Evolutionary conservation across 2,797 vertebrate genomes (phyloP).

Genomic region (Gymnoscopelus braueri): DNA sequence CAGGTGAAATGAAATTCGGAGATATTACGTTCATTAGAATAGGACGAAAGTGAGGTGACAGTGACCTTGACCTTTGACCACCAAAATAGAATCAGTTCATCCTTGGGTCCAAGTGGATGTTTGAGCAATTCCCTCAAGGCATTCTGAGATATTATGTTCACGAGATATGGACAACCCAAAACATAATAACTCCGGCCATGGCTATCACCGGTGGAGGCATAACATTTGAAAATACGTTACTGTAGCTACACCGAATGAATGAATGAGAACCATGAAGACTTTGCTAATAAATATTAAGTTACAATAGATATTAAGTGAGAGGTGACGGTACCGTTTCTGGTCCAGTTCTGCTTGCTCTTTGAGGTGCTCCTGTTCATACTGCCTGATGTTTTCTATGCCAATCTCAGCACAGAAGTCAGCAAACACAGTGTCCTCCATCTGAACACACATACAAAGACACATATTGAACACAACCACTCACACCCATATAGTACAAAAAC

Average conservation of each 20-base stretch:
- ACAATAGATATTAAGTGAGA: neutral
- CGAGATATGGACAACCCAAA: neutral
- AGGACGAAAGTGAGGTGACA: too few species aligned
- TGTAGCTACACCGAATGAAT: too few species aligned
- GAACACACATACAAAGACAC: conserved; percentile 30
- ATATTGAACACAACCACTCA: neutral
- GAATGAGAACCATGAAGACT: neutral
- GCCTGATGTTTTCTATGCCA: conserved; percentile 88
- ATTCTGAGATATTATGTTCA: too few species aligned
- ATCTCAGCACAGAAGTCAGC: conserved; percentile 91
- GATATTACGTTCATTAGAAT: too few species aligned
- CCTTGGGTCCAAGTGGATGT: too few species aligned
- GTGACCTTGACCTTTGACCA: too few species aligned
- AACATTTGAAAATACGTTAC: too few species aligned
- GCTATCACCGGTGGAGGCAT: neutral
- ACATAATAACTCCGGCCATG: neutral
- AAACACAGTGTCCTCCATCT: conserved; percentile 93
- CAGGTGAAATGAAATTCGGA: too few species aligned
- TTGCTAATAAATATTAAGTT: neutral
- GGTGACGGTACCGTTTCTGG: conserved; percentile 83
- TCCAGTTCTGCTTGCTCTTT: conserved; percentile 88
- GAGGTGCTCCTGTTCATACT: conserved; percentile 89
- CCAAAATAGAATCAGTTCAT: too few species aligned
- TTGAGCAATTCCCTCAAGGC: too few species aligned
- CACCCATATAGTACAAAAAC: neutral